Base-by-base conservation (phyloP, 1,140 invertebrate genomes). In the Caerostris darwini region DNA sequence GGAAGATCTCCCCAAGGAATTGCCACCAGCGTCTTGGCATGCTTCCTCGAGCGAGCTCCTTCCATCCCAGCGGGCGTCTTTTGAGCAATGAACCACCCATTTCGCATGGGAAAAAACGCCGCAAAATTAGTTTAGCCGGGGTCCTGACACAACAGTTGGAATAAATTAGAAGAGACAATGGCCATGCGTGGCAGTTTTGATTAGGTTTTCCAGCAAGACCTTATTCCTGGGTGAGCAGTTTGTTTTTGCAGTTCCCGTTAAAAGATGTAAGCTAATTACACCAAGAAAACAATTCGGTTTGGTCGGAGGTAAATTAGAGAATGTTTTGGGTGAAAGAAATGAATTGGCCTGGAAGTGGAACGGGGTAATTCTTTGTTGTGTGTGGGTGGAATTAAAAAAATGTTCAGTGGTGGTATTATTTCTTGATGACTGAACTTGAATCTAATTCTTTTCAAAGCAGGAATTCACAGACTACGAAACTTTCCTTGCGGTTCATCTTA, bases 141-240 rank as follows among this genome's bases (percentile, higher is more conserved):
- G 10, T 14, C 90, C 57, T 10, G 19, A 50, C 90, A 82, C 54
- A 91, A 82, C n/a, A 61, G 90, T 81, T 50, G 90, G 34, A 82
- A 59, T 58, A 91, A 91, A 91, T 81, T 91, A 56, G 57, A n/a
- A 17, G 56, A 81, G 90, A 91, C 57, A 91, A 91, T 91, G 90
- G 14, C 71, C 90, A 71, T 64, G 71, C 14, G 57, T 14, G 7
- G 50, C 10, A 82, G 71, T 91, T 91, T 91, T 91, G 90, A 91
- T 82, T 82, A 91, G 14, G 90, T 91, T 91, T 91, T 57, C 71
- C 6, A 34, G 34, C 0, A 82, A 34, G 57, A 82, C 17, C 34
- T 53, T 50, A 50, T 34, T 59, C 85, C 34, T 61, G 85, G 58
- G 58, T 7, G 61, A 12, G 53, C 8, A 14, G n/a, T 71, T 71